These are phyloP conservation scores for Pseudococcus viburni DNA, from an alignment of 2,888 invertebrate genomes.

Conservation along the genomic window DNA sequence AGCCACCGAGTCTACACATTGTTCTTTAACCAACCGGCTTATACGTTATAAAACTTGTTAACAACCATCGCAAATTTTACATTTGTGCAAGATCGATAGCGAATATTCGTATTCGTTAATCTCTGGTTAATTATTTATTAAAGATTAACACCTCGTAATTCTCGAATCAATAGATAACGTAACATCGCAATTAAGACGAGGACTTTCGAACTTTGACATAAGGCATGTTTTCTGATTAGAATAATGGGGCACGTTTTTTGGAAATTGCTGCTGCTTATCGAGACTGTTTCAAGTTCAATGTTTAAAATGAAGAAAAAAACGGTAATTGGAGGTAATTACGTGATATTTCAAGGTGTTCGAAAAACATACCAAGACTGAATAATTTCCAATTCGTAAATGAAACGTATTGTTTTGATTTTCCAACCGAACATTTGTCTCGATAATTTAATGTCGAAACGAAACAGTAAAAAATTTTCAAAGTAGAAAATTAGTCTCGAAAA, in stretches of 20 bases:
- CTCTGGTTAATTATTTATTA: slow-evolving; percentile 24
- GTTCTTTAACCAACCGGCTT: slow-evolving; percentile 9
- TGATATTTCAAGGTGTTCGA: too few species aligned
- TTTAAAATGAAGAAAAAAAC: not conserved
- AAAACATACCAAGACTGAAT: too few species aligned
- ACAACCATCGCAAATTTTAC: not conserved
- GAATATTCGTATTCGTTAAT: not conserved
- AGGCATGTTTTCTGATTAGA: slow-evolving; percentile 20
- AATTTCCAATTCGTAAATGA: too few species aligned
- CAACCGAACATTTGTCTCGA: not conserved
- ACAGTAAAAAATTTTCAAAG: not conserved
- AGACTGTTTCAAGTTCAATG: not conserved
- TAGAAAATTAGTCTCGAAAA: not conserved
- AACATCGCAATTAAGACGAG: not conserved
- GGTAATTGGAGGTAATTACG: not conserved
- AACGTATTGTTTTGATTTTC: not conserved
- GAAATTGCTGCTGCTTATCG: not conserved
- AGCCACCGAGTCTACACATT: not conserved
- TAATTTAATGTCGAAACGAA: not conserved
- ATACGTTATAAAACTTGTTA: not conserved
- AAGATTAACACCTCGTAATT: not conserved
- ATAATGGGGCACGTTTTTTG: slow-evolving; percentile 2
- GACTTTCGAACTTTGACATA: slow-evolving; percentile 25
- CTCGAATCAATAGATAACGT: not conserved
- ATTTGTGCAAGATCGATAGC: not conserved